Evolutionary conservation across 1,140 invertebrate species (phyloP).

Genomic region (Lasioglossum albipes): DNA sequence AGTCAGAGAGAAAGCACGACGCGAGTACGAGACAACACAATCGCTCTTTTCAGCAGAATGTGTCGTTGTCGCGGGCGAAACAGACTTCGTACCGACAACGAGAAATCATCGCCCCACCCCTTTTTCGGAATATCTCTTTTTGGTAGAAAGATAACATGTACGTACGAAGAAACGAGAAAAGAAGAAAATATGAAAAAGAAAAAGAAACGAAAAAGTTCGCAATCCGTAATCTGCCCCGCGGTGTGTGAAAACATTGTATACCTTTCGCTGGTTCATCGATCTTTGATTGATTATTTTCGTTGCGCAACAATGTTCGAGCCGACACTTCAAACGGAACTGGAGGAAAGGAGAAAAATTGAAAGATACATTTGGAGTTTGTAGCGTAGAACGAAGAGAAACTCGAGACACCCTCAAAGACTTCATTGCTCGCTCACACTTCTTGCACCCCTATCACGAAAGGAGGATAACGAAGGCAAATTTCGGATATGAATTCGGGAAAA

Average conservation of each 20-base stretch:
- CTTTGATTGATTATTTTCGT: constrained; percentile 49
- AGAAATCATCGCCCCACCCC: constrained; percentile 36
- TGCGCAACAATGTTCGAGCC: constrained; percentile 9
- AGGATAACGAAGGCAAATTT: constrained; percentile 8
- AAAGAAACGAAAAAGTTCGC: constrained; percentile 33
- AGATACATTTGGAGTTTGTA: constrained; percentile 2
- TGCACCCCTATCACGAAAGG: constrained; percentile 10
- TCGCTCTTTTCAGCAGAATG: constrained; percentile 53
- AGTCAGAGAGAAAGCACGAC: constrained; percentile 45
- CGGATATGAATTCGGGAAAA: constrained; percentile 11
- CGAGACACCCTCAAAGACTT: constrained; percentile 63
- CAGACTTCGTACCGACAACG: constrained; percentile 17
- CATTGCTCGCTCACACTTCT: constrained; percentile 56
- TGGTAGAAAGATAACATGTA: constrained; percentile 23
- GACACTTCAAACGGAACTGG: constrained; percentile 18
- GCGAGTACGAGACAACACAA: constrained; percentile 45
- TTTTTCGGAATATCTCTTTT: constrained; percentile 60
- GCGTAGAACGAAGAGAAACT: constrained; percentile 22
- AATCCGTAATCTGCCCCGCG: constrained; percentile 58
- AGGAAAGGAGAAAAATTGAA: constrained; percentile 5
- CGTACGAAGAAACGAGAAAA: not conserved
- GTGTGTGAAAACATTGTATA: constrained; percentile 23
- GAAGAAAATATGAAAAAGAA: constrained; percentile 4
- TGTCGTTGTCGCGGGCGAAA: constrained; percentile 16
- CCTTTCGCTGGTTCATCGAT: constrained; percentile 53